These are phyloP conservation scores for Ctenopoma kingsleyae DNA, from an alignment of 2,797 vertebrate genomes.

Conservation along the genomic window DNA sequence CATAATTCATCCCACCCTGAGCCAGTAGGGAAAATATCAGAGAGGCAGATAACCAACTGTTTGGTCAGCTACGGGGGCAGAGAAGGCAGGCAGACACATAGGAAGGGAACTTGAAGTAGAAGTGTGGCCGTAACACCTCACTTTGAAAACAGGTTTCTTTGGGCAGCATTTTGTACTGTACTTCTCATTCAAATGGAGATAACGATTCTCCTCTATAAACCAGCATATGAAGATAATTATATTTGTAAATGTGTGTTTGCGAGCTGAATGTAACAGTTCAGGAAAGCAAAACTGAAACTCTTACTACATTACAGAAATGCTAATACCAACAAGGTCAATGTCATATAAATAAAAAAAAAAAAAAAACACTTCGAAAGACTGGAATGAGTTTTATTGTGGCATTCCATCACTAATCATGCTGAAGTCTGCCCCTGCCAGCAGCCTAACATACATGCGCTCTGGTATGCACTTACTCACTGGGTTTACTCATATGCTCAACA, in stretches of 20 bases:
- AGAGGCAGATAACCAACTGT: slow-evolving; percentile 71
- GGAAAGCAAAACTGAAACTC: neutral
- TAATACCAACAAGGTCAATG: no score
- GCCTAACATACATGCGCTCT: slow-evolving; percentile 24
- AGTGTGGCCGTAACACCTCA: slow-evolving; percentile 14
- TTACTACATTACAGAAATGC: neutral
- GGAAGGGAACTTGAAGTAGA: slow-evolving; percentile 22
- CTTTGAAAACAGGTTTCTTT: slow-evolving; percentile 16
- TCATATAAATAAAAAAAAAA: neutral
- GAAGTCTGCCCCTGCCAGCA: slow-evolving; percentile 11
- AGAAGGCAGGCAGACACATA: slow-evolving; percentile 18
- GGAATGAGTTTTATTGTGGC: neutral
- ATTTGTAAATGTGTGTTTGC: neutral
- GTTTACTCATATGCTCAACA: slow-evolving; percentile 67
- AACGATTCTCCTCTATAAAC: neutral
- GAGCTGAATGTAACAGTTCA: neutral
- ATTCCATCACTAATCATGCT: slow-evolving; percentile 25
- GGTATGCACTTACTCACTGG: slow-evolving; percentile 68
- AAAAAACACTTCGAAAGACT: neutral
- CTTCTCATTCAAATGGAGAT: neutral
- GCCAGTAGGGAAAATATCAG: slow-evolving; percentile 69
- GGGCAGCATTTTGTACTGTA: neutral
- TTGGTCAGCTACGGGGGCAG: slow-evolving; percentile 57
- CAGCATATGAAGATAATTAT: neutral
- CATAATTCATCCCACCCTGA: slow-evolving; percentile 76